Percentiles rank a stretch among this genome's conserved stretches.
phyloP scores from a whole-genome alignment of 1,140 invertebrate species.

The Tetraneura akinire region DNA sequence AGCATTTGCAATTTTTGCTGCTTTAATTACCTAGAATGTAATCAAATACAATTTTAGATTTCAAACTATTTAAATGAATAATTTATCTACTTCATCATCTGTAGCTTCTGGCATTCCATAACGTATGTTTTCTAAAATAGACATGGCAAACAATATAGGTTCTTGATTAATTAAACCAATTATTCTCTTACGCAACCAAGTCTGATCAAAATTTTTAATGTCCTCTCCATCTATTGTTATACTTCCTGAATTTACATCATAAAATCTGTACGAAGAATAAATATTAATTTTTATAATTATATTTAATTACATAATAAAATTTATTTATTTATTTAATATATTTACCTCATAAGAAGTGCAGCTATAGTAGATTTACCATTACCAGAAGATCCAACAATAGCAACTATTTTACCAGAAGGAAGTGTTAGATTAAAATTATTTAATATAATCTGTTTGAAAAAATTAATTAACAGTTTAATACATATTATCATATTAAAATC shows the following conservation, averaged over 20 bases:
- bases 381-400: constrained; percentile 86
- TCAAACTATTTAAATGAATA: background rate
- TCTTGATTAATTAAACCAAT: constrained; percentile 93
- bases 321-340: background rate
- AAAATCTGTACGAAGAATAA: constrained; percentile 68
- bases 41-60: constrained; percentile 41
- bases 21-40: constrained; percentile 67
- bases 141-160: constrained; percentile 87
- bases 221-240: constrained; percentile 81
- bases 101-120: constrained; percentile 78
- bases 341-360: constrained; percentile 76
- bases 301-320: background rate
- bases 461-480: constrained; percentile 34
- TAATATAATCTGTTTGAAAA: constrained; percentile 67
- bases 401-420: constrained; percentile 84
- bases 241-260: constrained; percentile 75
- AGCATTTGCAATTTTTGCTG: constrained; percentile 86
- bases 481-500: no score
- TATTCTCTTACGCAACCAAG: constrained; percentile 79
- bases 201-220: constrained; percentile 74
- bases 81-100: constrained; percentile 66
- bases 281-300: constrained; percentile 5
- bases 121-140: constrained; percentile 90
- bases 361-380: constrained; percentile 92
- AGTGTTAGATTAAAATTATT: constrained; percentile 80